Base-by-base conservation (phyloP, 2,113 vertebrate genomes). In the Ariopsis seemanni region DNA sequence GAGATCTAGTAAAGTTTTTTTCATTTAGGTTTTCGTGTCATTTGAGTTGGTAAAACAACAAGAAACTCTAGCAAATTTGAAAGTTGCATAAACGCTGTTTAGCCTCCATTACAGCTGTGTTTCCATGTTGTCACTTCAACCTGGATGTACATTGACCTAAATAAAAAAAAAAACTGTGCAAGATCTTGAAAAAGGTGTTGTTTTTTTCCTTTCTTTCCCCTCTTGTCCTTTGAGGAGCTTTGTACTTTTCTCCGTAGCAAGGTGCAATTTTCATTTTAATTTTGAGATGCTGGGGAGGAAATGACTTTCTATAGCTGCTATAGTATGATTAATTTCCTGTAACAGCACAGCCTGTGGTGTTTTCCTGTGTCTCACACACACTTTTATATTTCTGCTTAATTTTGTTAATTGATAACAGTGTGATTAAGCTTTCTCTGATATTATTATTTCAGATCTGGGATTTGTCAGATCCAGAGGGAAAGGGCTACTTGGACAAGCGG, bases 401-500 rank as follows among this genome's bases (percentile, higher is more conserved):
- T 17, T 50, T 30, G 5, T 4, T 63, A 0, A 25, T 25, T 67
- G 18, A 7, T 52, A 65, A n/a, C n/a, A 9, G 12, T 58, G 1
- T 11, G 57, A 20, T 58, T 5, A 11, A 20, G 17, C 17, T 57
- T 20, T 62, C 27, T 50, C 8, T 63, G 77, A 77, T 50, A 15
- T 0, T 94, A 0, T 93, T 85, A 83, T n/a, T 22, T 14, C 92
- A 99, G 98, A 99, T 99, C 91, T 99, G 98, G 98, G 98, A 99
- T 91, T 92, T 99, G 94, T 97, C 98, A 0, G 98, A 99, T 91
- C 96, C 96, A 0, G 98, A 99, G 87, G 95, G 96, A 91, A 99
- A 96, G 93, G 98, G 98, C 89, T 99, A 96, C 92, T 93, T 99
- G 95, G 98, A 99, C 92, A 99, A 97, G 91, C 95, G 97, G 96